These are phyloP conservation scores for Probaryconus sp. DNA, from an alignment of 1,140 invertebrate species.

Conservation along the genomic window DNA sequence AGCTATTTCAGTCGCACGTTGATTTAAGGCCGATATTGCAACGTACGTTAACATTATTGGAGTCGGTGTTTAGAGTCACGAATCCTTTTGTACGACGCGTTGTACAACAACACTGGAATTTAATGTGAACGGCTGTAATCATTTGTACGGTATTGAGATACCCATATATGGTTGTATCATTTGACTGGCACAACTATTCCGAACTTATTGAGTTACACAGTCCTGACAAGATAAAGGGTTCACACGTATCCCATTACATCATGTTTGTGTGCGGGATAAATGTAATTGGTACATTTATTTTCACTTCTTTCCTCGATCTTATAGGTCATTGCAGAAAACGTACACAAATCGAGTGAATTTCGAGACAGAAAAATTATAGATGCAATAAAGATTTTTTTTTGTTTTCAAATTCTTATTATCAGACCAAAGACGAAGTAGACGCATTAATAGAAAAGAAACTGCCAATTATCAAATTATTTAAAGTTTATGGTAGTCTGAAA, in stretches of 20 bases:
- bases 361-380: background rate
- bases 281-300: slow-evolving; percentile 44
- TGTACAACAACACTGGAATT: slow-evolving; percentile 50
- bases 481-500: background rate
- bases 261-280: slow-evolving; percentile 30
- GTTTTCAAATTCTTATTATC: background rate
- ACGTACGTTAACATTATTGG: slow-evolving; percentile 1
- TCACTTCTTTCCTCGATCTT: slow-evolving; percentile 23
- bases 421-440: too few relatives aligned
- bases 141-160: slow-evolving; percentile 48
- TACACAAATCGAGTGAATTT: background rate
- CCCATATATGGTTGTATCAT: slow-evolving; percentile 55
- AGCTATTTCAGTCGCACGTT: background rate
- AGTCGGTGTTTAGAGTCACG: slow-evolving; percentile 36
- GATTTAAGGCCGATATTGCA: slow-evolving; percentile 13
- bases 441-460: too few relatives aligned
- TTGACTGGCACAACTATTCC: slow-evolving; percentile 55
- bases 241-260: slow-evolving; percentile 28
- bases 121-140: slow-evolving; percentile 53
- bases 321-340: slow-evolving; percentile 30
- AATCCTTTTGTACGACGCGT: slow-evolving; percentile 32
- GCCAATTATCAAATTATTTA: background rate
- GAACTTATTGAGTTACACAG: slow-evolving; percentile 47
- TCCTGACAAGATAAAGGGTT: slow-evolving; percentile 51
- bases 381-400: background rate